Evolutionary conservation across 2,888 invertebrate species (phyloP).

Genomic region (Apamea sordens): DNA sequence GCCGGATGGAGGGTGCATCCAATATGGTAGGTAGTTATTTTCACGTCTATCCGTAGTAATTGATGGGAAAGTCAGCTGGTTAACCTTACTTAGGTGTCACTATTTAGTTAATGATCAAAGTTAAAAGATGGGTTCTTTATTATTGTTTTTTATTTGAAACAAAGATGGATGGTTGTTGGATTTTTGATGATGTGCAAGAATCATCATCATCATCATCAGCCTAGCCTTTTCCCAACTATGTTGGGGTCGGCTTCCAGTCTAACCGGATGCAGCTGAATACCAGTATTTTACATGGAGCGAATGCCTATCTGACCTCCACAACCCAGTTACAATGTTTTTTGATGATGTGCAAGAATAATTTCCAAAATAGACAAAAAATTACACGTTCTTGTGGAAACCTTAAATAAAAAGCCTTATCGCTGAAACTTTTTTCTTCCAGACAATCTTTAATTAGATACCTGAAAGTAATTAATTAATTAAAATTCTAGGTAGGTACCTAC

Average conservation of each 20-base stretch:
- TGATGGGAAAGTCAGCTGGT: constrained; percentile 18
- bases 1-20: constrained; percentile 24
- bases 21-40: constrained; percentile 45
- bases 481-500: background rate
- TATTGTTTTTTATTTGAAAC: background rate
- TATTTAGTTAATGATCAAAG: background rate
- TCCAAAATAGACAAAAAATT: background rate
- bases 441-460: constrained; percentile 18
- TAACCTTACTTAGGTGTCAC: background rate
- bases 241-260: no score
- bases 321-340: no score
- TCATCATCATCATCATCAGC: no score
- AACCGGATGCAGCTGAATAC: no score
- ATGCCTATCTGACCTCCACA: no score
- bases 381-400: background rate
- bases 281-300: no score
- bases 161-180: background rate
- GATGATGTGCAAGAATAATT: background rate
- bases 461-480: constrained; percentile 31
- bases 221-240: no score
- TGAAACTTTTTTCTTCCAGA: constrained; percentile 2
- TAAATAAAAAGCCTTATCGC: background rate
- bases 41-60: constrained; percentile 26
- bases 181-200: background rate
- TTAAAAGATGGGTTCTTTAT: background rate